Conservation (phyloP, 2,888 invertebrate species). For the Anticlea derivata region DNA sequence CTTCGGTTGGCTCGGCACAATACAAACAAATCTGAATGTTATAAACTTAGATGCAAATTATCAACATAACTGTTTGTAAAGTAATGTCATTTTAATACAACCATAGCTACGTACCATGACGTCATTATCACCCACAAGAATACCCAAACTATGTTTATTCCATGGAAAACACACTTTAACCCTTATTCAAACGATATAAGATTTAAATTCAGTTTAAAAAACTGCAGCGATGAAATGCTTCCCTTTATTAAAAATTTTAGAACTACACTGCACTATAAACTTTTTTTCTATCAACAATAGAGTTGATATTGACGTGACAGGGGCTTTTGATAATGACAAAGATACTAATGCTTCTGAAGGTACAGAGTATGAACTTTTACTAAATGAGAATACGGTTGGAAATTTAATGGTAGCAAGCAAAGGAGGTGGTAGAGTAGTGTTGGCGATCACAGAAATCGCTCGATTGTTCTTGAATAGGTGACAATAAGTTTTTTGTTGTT, state of each 20-base stretch:
- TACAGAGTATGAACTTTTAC: constrained; percentile 26
- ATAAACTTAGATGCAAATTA: constrained; percentile 63
- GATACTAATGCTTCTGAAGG: constrained; percentile 18
- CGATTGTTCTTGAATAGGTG: constrained; percentile 77
- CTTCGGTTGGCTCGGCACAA: constrained; percentile 10
- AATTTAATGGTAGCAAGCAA: constrained; percentile 11
- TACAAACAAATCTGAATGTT: constrained; percentile 49
- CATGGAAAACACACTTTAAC: background rate
- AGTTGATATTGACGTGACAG: constrained; percentile 49
- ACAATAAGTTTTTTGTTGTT: constrained; percentile 73
- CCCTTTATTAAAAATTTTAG: constrained; percentile 41
- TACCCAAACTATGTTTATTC: constrained; percentile 7
- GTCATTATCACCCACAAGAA: constrained; percentile 66
- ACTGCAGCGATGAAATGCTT: constrained; percentile 20
- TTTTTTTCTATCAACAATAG: constrained; percentile 48
- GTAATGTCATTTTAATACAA: constrained; percentile 81
- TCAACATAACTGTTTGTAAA: constrained; percentile 65
- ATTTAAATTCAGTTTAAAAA: constrained; percentile 34
- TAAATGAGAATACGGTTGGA: constrained; percentile 26
- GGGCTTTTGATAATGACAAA: constrained; percentile 18
- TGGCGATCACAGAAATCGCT: constrained; percentile 62
- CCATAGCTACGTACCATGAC: constrained; percentile 68
- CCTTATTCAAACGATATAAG: constrained; percentile 24
- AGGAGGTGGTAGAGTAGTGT: constrained; percentile 17
- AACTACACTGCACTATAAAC: constrained; percentile 52